Base-by-base conservation (phyloP, 2,888 invertebrate genomes). In the Oasisia sp. region DNA sequence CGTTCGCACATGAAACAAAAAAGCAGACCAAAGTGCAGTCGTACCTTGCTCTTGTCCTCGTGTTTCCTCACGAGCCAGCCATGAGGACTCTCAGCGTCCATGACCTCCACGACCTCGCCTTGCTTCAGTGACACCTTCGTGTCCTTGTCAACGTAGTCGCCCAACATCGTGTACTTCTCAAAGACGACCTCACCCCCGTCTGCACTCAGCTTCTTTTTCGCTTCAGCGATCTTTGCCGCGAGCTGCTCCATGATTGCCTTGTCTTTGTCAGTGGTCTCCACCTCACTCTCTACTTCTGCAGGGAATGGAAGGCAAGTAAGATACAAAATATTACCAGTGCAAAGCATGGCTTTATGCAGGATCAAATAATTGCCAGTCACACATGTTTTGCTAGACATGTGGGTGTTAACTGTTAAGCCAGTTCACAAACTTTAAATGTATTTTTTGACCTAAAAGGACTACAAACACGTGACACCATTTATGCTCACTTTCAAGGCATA, bases 101-200 rank as follows among this genome's bases (percentile, higher is more conserved):
- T 92, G 8, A 96, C 94, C 92, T 96, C 95, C 27, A 95, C 95
- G 45, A 95, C 89, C 45, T 95, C 95, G 89, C 95, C 95, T 92
- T 94, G 92, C 91, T 92, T 93, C 90, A 94, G 91, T 14, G 56
- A 50, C 12, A 94, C 92, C 8, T 93, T 93, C 56, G 93, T 93
- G 91, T 93, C 93, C 32, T 92, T 92, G 92, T 94, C 94, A 0
- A 89, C 91, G 92, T 94, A 93, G 92, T 94, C 93, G 2, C 93
- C 93, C 56, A 93, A 92, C 90, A 94, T 90, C 1, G 93, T 91
- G 92, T 93, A 94, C 32, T 19, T 74, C 74, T 74, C 74, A 74
- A 74, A 74, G 74, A 74, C 27, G n/a, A 74, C 74, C 74, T 74
- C 74, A 27, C 74, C 74, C 27, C 92, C 92, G 1, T 92, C 92